Evolutionary conservation across 2,888 invertebrate species (phyloP).

Genomic region (Pimpla rufipes): DNA sequence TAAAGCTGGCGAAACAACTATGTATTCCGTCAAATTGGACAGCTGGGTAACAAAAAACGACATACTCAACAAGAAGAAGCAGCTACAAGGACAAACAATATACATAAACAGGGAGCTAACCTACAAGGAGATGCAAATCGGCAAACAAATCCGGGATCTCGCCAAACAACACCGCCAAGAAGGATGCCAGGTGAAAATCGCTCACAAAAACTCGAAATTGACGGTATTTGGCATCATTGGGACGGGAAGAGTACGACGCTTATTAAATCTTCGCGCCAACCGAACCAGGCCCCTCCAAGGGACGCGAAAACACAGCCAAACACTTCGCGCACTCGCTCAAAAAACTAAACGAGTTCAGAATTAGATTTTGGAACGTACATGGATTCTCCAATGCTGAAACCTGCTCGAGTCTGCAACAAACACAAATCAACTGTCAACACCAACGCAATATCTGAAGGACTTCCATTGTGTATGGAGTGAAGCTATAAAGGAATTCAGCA

Average conservation of each 20-base stretch:
- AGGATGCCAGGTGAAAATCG: constrained; percentile 7
- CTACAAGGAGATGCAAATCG: too few relatives aligned
- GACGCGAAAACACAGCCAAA: not conserved
- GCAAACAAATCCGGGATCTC: constrained; percentile 9
- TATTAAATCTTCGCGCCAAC: too few relatives aligned
- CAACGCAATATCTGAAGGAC: constrained; percentile 7
- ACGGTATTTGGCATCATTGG: too few relatives aligned
- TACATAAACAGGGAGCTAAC: constrained; percentile 7
- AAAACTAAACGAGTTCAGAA: not conserved
- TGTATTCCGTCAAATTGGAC: constrained; percentile 15
- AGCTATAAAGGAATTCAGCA: not conserved
- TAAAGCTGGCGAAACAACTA: not conserved
- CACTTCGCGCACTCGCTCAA: not conserved
- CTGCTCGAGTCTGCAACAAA: constrained; percentile 2
- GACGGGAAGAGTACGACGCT: too few relatives aligned
- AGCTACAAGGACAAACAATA: not conserved
- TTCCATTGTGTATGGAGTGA: not conserved
- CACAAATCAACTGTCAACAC: constrained; percentile 11
- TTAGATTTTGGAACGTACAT: constrained; percentile 5
- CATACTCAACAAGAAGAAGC: constrained; percentile 2
- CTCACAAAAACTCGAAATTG: constrained; percentile 10
- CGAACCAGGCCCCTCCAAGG: too few relatives aligned
- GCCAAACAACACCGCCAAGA: constrained; percentile 6
- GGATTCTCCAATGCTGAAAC: constrained; percentile 11
- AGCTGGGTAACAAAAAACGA: too few relatives aligned